Base-by-base conservation (phyloP, 2,888 invertebrate species). In the Epinotia ramella region DNA sequence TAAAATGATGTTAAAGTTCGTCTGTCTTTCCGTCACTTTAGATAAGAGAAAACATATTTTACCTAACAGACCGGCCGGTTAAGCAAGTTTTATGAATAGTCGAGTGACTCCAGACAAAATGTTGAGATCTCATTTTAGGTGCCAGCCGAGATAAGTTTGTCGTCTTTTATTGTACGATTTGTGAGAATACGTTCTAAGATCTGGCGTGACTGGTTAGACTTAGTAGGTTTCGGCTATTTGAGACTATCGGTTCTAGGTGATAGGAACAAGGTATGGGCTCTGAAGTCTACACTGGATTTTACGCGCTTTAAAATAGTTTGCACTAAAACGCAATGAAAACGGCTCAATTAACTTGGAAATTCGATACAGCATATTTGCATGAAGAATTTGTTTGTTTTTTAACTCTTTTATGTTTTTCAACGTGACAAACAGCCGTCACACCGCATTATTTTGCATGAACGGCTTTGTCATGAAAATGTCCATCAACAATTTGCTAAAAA, bases 281-380 rank as follows among this genome's bases (percentile, higher is more conserved):
- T 46, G 59, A 69, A 46, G 46, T 24, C 24, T 60, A 69, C 69
- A 60, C 69, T 69, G 69, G 69, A 59, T 68, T 68, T 20, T 40
- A 67, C 11, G n/a, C 40, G 16, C 13, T 20, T 0, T 68, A 44
- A 16, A 57, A 46, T 46, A 13, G 46, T 3, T 40, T 40, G 9
- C 40, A 9, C 40, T 40, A 9, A 40, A 40, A 1, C 9, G 40
- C 9, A 40, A 40, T 40, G 16, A 20, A 16, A 53, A 53, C 16
- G 16, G 44, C 7, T 20, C 46, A 3, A 13, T 46, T 40, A 40
- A 40, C 7, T 7, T 40, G 40, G 9, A 40, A 33, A 33, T 33
- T 33, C 33, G 6, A 33, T 33, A 33, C 33, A 33, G 7, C 33
- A 33, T 33, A 33, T 33, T 33, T 33, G 6, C 33, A 33, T 33